phyloP scores from a whole-genome alignment of 2,888 invertebrate species.

The Cephus pulcher region DNA sequence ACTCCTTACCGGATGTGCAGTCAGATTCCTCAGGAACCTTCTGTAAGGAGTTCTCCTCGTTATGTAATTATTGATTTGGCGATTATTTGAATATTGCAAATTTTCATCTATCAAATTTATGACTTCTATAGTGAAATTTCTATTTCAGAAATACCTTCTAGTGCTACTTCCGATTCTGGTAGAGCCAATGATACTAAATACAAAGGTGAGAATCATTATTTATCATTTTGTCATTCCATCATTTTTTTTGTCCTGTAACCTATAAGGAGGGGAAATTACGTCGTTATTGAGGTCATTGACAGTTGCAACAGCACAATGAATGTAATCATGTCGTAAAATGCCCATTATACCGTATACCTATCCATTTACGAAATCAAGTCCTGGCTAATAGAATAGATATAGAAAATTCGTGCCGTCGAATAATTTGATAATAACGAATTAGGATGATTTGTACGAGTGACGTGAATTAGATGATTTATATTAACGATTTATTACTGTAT shows the following conservation, averaged over 20 bases:
- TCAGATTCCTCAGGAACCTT: not conserved
- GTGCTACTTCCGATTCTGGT: slow-evolving; percentile 40
- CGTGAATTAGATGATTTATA: not conserved
- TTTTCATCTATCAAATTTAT: not conserved
- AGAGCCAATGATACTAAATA: slow-evolving; percentile 48
- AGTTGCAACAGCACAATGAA: not conserved
- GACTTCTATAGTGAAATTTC: slow-evolving; percentile 10
- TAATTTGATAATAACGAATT: not conserved
- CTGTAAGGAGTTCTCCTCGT: not conserved
- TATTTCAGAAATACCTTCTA: slow-evolving; percentile 49
- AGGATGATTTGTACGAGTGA: not conserved
- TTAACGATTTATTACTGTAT: not conserved
- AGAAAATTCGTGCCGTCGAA: not conserved
- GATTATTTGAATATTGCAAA: not conserved
- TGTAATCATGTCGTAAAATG: not conserved
- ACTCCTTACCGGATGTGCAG: not conserved
- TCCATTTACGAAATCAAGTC: not conserved
- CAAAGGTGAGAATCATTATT: slow-evolving; percentile 48
- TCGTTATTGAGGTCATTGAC: not conserved
- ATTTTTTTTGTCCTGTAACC: not conserved
- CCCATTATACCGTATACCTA: not conserved
- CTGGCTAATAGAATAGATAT: not conserved
- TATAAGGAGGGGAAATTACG: not conserved
- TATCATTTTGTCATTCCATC: not conserved
- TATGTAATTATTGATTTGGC: not conserved